These are phyloP conservation scores for Nowickia ferox DNA, from an alignment of 2,888 invertebrate genomes.

Conservation along the genomic window DNA sequence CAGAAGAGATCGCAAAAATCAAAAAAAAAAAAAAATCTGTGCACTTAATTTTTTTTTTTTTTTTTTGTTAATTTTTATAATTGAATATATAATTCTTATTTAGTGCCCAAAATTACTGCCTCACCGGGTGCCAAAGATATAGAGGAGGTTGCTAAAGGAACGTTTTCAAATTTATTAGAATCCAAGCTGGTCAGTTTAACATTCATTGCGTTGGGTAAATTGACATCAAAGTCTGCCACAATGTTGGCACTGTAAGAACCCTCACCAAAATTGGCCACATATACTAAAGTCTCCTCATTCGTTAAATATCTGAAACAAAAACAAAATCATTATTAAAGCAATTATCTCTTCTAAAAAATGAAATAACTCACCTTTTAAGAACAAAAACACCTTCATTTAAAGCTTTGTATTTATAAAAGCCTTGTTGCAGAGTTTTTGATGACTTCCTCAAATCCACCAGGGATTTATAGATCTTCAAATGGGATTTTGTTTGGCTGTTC, in stretches of 20 bases:
- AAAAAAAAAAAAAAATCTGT: too few species aligned
- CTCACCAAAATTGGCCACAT: constrained; percentile 77
- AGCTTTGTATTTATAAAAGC: constrained; percentile 77
- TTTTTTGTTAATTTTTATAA: too few species aligned
- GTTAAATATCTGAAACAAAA: constrained; percentile 70
- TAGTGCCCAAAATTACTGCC: constrained; percentile 65
- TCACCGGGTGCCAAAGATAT: constrained; percentile 66
- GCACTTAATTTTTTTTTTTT: too few species aligned
- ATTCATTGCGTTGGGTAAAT: constrained; percentile 65
- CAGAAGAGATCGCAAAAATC: too few species aligned
- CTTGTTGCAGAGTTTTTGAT: constrained; percentile 77
- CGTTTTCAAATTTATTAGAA: constrained; percentile 62
- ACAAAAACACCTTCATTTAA: constrained; percentile 77
- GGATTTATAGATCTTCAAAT: constrained; percentile 86
- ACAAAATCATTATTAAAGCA: neutral
- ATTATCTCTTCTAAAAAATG: neutral
- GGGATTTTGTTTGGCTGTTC: constrained; percentile 83
- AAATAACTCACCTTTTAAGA: constrained; percentile 77
- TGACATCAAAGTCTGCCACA: constrained; percentile 63
- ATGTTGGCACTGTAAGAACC: constrained; percentile 73
- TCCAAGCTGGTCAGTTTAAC: constrained; percentile 67
- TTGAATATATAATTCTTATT: constrained; percentile 11
- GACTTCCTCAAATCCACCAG: constrained; percentile 82
- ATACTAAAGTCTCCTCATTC: constrained; percentile 73
- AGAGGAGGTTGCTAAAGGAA: constrained; percentile 3